Base-by-base conservation (phyloP, 2,888 invertebrate genomes). In the Flexamia atlantica region DNA sequence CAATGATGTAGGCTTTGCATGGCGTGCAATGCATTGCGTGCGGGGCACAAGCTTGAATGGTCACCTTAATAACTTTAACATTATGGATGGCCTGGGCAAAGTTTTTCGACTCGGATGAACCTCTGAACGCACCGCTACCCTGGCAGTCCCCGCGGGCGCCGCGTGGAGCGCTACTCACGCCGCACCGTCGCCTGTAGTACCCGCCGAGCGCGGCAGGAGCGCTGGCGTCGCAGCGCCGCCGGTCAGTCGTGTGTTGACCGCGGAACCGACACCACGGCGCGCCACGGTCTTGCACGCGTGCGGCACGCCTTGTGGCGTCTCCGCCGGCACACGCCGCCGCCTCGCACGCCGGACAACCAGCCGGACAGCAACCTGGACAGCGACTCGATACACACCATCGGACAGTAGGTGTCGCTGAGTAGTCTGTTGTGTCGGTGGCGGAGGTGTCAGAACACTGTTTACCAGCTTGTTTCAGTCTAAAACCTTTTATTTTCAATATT, bases 231-330 rank as follows among this genome's bases (percentile, higher is more conserved):
- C 5, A n/a, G 68, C 17, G 5, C 3, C n/a, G 68, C 36, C n/a
- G 25, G 32, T 70, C 76, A 76, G 76, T 76, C 50, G 46, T 50
- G 76, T 76, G 76, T 46, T 30, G 76, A 53, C 76, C 76, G 76
- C 76, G 76, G 23, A 50, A 36, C 14, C 28, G 32, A 76, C 79
- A 84, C 76, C 82, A 89, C 90, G 89, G 90, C 90, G 89, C 85
- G 86, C 80, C 86, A 86, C 86, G 86, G 86, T 30, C 79, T 86
- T 32, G 84, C 84, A 30, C 83, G 87, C 84, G 86, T 86, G 82
- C 85, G 86, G 84, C 87, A 89, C 89, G 88, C 89, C 89, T 89
- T 88, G 74, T 85, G 85, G 86, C 84, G 87, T 90, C 90, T 88
- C 90, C 90, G 88, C 90, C 90, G 88, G 36, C 64, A 80, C 70